Evolutionary conservation across 2,888 invertebrate species (phyloP).

Genomic region (Microctonus hyperodae): DNA sequence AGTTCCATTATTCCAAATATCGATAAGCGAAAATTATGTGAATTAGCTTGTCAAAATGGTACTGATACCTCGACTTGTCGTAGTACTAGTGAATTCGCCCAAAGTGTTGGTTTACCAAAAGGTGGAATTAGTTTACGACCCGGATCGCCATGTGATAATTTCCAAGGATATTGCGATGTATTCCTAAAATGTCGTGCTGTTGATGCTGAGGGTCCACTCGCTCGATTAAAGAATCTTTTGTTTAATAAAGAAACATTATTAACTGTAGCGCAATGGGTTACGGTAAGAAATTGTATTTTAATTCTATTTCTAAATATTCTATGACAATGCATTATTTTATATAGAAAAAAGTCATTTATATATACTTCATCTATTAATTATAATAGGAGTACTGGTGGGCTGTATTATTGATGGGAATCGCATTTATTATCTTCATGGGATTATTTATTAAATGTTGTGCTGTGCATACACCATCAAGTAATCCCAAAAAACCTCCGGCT

Average conservation of each 20-base stretch:
- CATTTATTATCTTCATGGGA: slow-evolving; percentile 94
- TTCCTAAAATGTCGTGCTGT: slow-evolving; percentile 98
- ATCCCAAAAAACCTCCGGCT: slow-evolving; percentile 96
- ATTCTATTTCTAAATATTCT: no score
- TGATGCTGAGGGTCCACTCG: slow-evolving; percentile 97
- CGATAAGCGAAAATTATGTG: slow-evolving; percentile 88
- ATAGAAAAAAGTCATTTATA: neutral
- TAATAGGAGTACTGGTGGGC: slow-evolving; percentile 90
- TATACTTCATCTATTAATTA: slow-evolving; percentile 20
- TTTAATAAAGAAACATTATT: slow-evolving; percentile 89
- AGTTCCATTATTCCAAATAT: slow-evolving; percentile 77
- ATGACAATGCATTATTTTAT: no score
- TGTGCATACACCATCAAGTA: slow-evolving; percentile 98
- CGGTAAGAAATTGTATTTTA: slow-evolving; percentile 65
- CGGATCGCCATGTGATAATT: slow-evolving; percentile 98
- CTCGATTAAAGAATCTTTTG: slow-evolving; percentile 93
- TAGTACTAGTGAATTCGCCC: slow-evolving; percentile 88
- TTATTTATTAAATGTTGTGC: slow-evolving; percentile 99
- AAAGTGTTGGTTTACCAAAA: slow-evolving; percentile 73
- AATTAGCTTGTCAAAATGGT: slow-evolving; percentile 94
- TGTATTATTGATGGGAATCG: slow-evolving; percentile 89
- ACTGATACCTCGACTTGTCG: slow-evolving; percentile 76
- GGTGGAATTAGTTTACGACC: slow-evolving; percentile 89
- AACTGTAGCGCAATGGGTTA: slow-evolving; percentile 92
- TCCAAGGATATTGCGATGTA: slow-evolving; percentile 99